These are phyloP conservation scores for Remorina albescens DNA, from an alignment of 2,797 vertebrate genomes.

Conservation along the genomic window DNA sequence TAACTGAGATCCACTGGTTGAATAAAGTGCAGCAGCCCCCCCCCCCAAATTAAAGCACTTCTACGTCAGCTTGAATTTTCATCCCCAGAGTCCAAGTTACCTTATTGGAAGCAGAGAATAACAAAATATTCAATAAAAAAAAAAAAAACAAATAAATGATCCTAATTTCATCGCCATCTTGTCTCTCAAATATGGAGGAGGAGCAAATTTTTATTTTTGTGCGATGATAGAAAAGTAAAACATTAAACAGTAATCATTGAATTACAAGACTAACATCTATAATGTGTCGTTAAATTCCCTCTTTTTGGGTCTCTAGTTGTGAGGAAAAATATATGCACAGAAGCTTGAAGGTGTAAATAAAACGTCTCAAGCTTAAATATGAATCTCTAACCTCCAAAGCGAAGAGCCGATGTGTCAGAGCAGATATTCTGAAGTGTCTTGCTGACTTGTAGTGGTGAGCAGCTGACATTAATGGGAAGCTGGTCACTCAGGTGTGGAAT, in stretches of 20 bases:
- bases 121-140: no score
- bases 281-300: no score
- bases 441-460: conserved; percentile 68
- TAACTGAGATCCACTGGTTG: no score
- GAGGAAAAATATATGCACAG: conserved; percentile 19
- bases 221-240: background rate
- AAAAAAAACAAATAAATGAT: background rate
- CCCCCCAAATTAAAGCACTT: no score
- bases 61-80: no score
- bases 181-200: background rate
- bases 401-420: conserved; percentile 64
- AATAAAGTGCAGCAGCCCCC: no score
- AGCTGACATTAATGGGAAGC: conserved; percentile 74
- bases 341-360: conserved; percentile 51
- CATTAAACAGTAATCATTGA: conserved; percentile 4
- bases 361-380: conserved; percentile 62
- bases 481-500: conserved; percentile 79
- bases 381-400: conserved; percentile 63
- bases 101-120: no score
- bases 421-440: conserved; percentile 67
- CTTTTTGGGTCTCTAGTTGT: background rate
- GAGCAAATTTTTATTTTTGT: background rate
- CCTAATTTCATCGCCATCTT: background rate
- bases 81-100: background rate
- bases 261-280: background rate